Percentiles rank a stretch among this genome's conserved stretches.
These are phyloP conservation scores for Rhadina sibilatrix DNA, from an alignment of 2,113 vertebrate genomes.

Conservation along the genomic window DNA sequence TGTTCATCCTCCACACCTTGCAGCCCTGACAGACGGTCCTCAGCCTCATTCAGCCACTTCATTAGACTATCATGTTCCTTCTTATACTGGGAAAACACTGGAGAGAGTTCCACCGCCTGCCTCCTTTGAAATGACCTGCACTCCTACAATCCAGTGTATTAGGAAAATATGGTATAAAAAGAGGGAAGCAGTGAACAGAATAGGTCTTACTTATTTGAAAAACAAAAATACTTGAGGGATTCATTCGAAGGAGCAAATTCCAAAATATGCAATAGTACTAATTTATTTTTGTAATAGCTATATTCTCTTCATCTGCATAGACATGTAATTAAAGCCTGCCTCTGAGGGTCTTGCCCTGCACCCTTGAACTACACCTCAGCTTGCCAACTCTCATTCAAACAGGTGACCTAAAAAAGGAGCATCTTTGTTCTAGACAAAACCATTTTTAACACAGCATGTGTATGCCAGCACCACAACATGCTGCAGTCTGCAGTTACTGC, in stretches of 20 bases:
- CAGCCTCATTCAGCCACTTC: conserved; percentile 72
- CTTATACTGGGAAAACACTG: conserved; percentile 59
- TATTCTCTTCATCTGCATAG: not conserved
- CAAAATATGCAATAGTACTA: not conserved
- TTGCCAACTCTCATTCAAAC: not conserved
- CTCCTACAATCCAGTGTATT: conserved; percentile 67
- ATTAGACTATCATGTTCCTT: conserved; percentile 58
- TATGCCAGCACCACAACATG: not conserved
- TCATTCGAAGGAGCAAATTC: not conserved
- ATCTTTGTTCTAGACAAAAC: not conserved
- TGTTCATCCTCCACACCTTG: conserved; percentile 59
- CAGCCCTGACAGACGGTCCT: conserved; percentile 41
- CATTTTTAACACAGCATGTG: not conserved
- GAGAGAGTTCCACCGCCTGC: conserved; percentile 36
- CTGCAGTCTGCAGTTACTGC: not conserved
- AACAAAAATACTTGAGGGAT: not conserved
- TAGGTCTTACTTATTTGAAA: not conserved
- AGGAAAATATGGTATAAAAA: not conserved
- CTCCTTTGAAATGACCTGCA: conserved; percentile 65
- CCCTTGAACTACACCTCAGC: not conserved
- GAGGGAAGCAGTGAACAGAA: not conserved
- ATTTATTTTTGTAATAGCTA: not conserved
- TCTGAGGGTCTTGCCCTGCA: not conserved
- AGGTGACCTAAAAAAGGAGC: not conserved
- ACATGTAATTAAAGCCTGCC: not conserved